A percentile compares a stretch with the other conserved stretches of the same genome.
phyloP scores from a whole-genome alignment of 2,797 vertebrate genomes.

The Pantherophis alleghaniensis region DNA sequence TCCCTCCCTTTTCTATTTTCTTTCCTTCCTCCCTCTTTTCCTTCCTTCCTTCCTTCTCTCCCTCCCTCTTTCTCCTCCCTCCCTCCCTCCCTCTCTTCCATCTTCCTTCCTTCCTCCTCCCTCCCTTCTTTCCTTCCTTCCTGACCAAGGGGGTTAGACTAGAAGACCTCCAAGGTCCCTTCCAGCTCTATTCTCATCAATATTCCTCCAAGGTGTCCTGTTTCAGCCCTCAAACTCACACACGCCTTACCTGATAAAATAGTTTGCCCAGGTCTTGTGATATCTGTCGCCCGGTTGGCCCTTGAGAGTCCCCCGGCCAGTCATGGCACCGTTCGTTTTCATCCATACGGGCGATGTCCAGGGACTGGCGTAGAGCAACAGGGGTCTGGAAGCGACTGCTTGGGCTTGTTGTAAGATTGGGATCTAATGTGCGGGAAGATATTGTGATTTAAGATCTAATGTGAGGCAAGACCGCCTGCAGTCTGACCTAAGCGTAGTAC shows the following conservation, averaged over 20 bases:
- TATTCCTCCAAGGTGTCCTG: too few relatives aligned
- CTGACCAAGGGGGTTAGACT: neutral
- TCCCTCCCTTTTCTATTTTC: too few relatives aligned
- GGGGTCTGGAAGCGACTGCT: conserved; percentile 72
- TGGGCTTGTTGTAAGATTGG: conserved; percentile 85
- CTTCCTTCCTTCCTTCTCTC: too few relatives aligned
- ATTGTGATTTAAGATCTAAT: too few relatives aligned
- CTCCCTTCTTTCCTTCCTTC: too few relatives aligned
- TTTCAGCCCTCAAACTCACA: too few relatives aligned
- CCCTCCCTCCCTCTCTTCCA: too few relatives aligned
- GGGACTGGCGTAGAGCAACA: conserved; percentile 88
- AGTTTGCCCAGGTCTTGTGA: conserved; percentile 90
- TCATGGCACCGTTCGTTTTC: conserved; percentile 87
- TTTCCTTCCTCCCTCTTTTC: too few relatives aligned
- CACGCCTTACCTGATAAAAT: conserved; percentile 80
- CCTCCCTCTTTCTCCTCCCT: too few relatives aligned
- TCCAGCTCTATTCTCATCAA: neutral
- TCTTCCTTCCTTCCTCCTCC: too few relatives aligned
- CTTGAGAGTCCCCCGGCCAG: conserved; percentile 86
- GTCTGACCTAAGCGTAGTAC: too few relatives aligned
- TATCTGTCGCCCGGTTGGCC: conserved; percentile 87
- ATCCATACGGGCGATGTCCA: conserved; percentile 95
- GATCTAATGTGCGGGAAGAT: conserved; percentile 74
- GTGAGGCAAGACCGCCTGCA: too few relatives aligned
- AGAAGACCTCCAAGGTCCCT: neutral